Evolutionary conservation across 1,140 invertebrate genomes (phyloP), one percentile per base, ranked within the genome.

Genomic region (Prorops nasuta): DNA sequence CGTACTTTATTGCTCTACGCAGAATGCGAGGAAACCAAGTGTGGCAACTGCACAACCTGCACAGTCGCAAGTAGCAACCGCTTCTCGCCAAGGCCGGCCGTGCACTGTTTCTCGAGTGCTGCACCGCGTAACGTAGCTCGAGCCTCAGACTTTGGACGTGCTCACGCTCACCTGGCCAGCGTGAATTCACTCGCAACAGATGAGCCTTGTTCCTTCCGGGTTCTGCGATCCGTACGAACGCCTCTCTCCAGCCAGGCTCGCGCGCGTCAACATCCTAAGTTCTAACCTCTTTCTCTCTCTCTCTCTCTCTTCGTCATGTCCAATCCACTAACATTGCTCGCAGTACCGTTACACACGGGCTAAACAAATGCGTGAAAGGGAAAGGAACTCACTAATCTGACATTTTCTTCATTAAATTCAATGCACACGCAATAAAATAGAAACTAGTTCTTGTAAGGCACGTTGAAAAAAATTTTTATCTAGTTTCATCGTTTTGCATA

Each of bases 171-270:
- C 48, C 59, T 55, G 51, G 37, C 43, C 49, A 36, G 24, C 57
- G 49, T 60, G 32, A 52, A 54, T 60, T 46, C 28, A 31, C 43
- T 37, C 47, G 35, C 46, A 22, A 38, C 37, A 47, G 58, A 48
- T 50, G 55, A 61, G 58, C 55, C 48, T 54, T 44, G 49, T 61
- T 63, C 54, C 60, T 61, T 63, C 58, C 60, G 58, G 60, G 54
- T 57, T 52, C 42, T 31, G 41, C n/a, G 18, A n/a, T n/a, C n/a
- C n/a, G n/a, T n/a, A n/a, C n/a, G n/a, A n/a, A n/a, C n/a, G n/a
- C n/a, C n/a, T n/a, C n/a, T n/a, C n/a, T n/a, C n/a, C n/a, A n/a
- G n/a, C n/a, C n/a, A n/a, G 21, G 28, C 46, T 46, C 21, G 19
- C 38, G n/a, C n/a, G 6, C 3, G 19, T 12, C 22, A 28, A 2